phyloP scores from a whole-genome alignment of 2,888 invertebrate genomes.

The Cephus runcator region DNA sequence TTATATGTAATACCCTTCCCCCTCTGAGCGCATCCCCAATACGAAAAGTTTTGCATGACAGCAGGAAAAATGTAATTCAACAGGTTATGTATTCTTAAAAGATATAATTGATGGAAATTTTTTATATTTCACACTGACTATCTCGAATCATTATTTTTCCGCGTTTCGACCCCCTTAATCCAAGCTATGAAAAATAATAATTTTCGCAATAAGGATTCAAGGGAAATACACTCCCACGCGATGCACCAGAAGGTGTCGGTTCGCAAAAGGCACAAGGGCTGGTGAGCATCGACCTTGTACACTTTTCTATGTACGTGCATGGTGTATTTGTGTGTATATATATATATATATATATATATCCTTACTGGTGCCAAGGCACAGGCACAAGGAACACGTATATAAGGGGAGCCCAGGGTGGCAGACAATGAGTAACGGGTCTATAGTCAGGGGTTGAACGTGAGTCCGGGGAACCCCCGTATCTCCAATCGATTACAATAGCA shows the following conservation, averaged over 20 bases:
- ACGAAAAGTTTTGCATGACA: not conserved
- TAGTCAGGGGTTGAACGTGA: conserved; percentile 36
- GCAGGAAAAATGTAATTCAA: not conserved
- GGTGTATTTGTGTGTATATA: not conserved
- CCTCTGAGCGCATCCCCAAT: not conserved
- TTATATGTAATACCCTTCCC: not conserved
- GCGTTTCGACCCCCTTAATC: not conserved
- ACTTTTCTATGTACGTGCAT: not conserved
- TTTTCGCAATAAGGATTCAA: not conserved
- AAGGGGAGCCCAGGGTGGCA: conserved; percentile 40
- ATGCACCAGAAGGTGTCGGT: not conserved
- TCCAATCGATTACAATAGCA: conserved; percentile 57
- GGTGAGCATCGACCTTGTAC: not conserved
- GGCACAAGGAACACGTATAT: conserved; percentile 16
- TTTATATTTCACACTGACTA: not conserved
- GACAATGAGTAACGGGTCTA: conserved; percentile 53
- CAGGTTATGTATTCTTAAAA: not conserved
- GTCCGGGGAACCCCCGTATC: conserved; percentile 51
- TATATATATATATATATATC: conserved; percentile 16
- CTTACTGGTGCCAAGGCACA: not conserved
- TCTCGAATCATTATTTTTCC: not conserved
- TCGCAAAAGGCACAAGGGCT: not conserved
- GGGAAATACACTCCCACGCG: not conserved
- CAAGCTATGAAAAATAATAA: not conserved
- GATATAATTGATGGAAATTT: not conserved